Conservation (phyloP, 2,797 vertebrate genomes). For the Propithecus perrieri region DNA sequence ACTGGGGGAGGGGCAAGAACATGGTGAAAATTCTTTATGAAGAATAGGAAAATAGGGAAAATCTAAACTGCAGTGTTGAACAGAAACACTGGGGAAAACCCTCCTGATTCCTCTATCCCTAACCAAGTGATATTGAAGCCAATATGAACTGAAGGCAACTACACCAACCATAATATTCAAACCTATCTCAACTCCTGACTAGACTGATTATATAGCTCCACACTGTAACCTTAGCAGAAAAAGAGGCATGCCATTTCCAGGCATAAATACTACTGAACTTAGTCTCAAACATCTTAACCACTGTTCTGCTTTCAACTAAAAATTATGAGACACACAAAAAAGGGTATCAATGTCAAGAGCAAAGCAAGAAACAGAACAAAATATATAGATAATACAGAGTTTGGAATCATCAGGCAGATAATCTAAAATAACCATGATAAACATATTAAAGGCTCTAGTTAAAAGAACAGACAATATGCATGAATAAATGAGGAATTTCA, state of each 20-base stretch:
- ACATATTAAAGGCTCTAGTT: neutral
- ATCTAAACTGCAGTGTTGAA: neutral
- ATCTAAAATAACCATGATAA: neutral
- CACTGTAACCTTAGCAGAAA: neutral
- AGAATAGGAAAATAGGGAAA: neutral
- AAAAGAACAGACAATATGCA: neutral
- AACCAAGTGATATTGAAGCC: neutral
- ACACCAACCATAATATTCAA: neutral
- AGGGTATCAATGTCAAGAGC: neutral
- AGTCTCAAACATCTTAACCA: neutral
- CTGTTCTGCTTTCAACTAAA: neutral
- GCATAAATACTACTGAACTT: neutral
- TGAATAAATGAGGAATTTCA: neutral
- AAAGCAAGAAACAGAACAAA: constrained; percentile 1
- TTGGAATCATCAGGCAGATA: neutral
- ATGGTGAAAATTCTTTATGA: neutral
- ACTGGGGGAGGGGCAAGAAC: neutral
- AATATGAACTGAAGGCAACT: neutral
- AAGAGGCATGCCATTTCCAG: neutral
- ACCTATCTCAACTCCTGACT: neutral
- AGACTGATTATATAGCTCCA: neutral
- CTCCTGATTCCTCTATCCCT: no score
- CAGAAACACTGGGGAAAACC: neutral
- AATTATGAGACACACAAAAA: neutral
- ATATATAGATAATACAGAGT: neutral